Base-by-base conservation (phyloP, 2,888 invertebrate genomes). In the Anticlea derivata region DNA sequence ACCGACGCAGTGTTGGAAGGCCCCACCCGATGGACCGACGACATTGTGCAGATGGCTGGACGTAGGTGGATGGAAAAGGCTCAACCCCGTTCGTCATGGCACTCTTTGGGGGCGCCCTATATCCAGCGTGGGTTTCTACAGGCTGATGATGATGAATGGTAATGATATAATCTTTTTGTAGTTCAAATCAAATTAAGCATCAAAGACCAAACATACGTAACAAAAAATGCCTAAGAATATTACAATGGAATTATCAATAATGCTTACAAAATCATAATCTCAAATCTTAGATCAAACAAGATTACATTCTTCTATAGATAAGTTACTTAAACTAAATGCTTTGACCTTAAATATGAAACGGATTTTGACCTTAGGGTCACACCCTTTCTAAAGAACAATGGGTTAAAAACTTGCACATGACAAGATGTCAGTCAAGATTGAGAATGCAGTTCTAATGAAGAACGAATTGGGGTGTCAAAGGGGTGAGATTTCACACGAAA, bases 371-470 rank as follows among this genome's bases (percentile, higher is more conserved):
- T 61, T 54, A 68, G 71, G 72, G 61, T 64, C 50, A 59, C 60
- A 75, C 77, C 80, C 78, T 70, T 75, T 70, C 58, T 51, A 58
- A 55, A 62, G 61, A 68, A 77, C 78, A 82, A 78, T 75, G 63
- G 65, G 50, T 13, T 8, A 1, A 12, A 46, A 47, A 47, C 38
- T 22, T 44, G 34, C 37, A 34, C 73, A 73, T 80, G 76, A 79
- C 75, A 75, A 70, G 62, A 60, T 67, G 66, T 74, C 77, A 68
- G 75, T 69, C 80, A 77, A 68, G 68, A 65, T 66, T 50, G 63
- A 65, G 75, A 80, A 78, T 78, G 76, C 74, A 75, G 58, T 73
- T 78, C 68, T 79, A 78, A 82, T 80, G 73, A 73, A 62, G 60
- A 61, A 61, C 48, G 60, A 65, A 66, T 68, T 59, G 54, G 63